Conservation (phyloP, 2,797 vertebrate species). For the Thaleichthys pacificus region DNA sequence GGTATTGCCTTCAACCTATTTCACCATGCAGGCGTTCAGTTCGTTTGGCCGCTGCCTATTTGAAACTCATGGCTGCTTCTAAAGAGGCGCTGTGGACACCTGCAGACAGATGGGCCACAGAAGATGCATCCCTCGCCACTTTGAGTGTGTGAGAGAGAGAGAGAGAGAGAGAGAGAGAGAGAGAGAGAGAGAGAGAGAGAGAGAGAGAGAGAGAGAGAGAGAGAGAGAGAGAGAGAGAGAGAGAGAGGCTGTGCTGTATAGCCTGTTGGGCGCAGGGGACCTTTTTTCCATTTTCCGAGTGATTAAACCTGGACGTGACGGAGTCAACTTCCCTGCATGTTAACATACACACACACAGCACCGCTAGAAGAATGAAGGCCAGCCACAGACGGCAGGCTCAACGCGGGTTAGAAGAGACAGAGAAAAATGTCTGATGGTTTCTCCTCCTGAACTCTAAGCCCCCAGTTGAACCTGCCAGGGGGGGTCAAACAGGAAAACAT, state of each 20-base stretch:
- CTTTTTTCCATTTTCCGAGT: conserved; percentile 74
- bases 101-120: conserved; percentile 69
- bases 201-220: background rate
- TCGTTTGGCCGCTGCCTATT: conserved; percentile 49
- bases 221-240: conserved; percentile 11
- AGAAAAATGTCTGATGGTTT: conserved; percentile 41
- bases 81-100: conserved; percentile 59
- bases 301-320: conserved; percentile 63
- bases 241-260: conserved; percentile 14
- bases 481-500: conserved; percentile 62
- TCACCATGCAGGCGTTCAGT: conserved; percentile 19
- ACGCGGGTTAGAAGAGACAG: conserved; percentile 41
- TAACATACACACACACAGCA: conserved; percentile 63
- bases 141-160: background rate
- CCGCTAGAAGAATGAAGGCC: conserved; percentile 51
- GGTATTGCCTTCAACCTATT: background rate
- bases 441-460: conserved; percentile 60
- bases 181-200: no score
- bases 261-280: conserved; percentile 53
- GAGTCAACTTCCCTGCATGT: conserved; percentile 64
- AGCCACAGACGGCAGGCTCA: conserved; percentile 26
- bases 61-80: conserved; percentile 60
- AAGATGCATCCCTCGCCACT: conserved; percentile 55
- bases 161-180: no score
- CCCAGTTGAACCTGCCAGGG: conserved; percentile 53